phyloP scores from a whole-genome alignment of 2,888 invertebrate genomes.

The Ectemnius continuus region DNA sequence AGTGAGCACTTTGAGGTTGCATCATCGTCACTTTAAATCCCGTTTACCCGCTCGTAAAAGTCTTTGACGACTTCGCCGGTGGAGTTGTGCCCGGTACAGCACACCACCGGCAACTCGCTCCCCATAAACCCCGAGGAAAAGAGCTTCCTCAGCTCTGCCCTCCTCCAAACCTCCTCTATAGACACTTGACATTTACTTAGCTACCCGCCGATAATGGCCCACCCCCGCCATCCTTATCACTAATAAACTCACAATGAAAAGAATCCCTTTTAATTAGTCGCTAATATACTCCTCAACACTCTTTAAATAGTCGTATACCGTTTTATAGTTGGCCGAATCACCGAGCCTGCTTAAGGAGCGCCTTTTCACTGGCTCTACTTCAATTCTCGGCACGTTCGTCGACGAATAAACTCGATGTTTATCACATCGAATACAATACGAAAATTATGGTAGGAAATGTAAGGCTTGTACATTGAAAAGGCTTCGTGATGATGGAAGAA shows the following conservation, averaged over 20 bases:
- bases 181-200: slow-evolving; percentile 72
- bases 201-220: slow-evolving; percentile 70
- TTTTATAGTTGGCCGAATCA: no score
- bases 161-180: slow-evolving; percentile 62
- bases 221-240: slow-evolving; percentile 53
- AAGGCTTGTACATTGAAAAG: no score
- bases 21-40: slow-evolving; percentile 79
- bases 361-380: no score
- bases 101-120: slow-evolving; percentile 63
- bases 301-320: no score
- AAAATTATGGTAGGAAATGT: no score
- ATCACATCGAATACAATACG: no score
- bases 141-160: slow-evolving; percentile 64
- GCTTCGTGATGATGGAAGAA: no score
- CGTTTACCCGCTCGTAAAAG: slow-evolving; percentile 78
- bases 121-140: slow-evolving; percentile 68
- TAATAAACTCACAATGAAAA: slow-evolving; percentile 48
- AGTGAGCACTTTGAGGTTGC: slow-evolving; percentile 78
- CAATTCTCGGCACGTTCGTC: no score
- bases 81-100: slow-evolving; percentile 64
- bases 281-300: slow-evolving; percentile 4
- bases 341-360: no score
- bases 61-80: slow-evolving; percentile 76
- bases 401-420: no score
- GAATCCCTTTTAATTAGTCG: slow-evolving; percentile 19